phyloP scores from a whole-genome alignment of 2,888 invertebrate genomes.

The Magallana nippona region DNA sequence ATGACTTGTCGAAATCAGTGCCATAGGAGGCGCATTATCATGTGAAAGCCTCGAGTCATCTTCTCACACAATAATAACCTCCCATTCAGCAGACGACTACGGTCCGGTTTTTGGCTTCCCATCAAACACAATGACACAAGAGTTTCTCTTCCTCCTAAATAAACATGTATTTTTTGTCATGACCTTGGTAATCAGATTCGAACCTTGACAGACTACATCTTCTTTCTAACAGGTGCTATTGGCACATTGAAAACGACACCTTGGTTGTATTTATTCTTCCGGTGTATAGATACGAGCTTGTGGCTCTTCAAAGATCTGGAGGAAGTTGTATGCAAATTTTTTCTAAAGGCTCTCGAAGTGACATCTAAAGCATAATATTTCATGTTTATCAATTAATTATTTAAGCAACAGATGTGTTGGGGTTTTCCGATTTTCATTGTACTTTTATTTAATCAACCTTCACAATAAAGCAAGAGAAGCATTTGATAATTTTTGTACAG shows the following conservation, averaged over 20 bases:
- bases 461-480: no score
- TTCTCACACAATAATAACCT: slow-evolving; percentile 13
- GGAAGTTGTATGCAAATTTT: no score
- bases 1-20: slow-evolving; percentile 6
- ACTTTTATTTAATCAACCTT: no score
- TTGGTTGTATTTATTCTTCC: not conserved
- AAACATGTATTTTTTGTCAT: not conserved
- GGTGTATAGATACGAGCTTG: not conserved
- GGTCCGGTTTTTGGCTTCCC: slow-evolving; percentile 7
- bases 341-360: no score
- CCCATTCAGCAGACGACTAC: not conserved
- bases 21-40: slow-evolving; percentile 15
- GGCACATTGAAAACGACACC: not conserved
- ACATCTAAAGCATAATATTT: no score
- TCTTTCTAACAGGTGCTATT: slow-evolving; percentile 19
- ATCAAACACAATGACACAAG: slow-evolving; percentile 21
- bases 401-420: no score
- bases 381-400: no score
- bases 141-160: slow-evolving; percentile 11
- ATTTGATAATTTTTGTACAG: not conserved
- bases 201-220: not conserved
- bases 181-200: slow-evolving; percentile 5
- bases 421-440: no score
- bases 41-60: slow-evolving; percentile 18
- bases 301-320: no score